These are phyloP conservation scores for Tokudaia muenninki DNA, from an alignment of 2,797 vertebrate species.

Conservation along the genomic window DNA sequence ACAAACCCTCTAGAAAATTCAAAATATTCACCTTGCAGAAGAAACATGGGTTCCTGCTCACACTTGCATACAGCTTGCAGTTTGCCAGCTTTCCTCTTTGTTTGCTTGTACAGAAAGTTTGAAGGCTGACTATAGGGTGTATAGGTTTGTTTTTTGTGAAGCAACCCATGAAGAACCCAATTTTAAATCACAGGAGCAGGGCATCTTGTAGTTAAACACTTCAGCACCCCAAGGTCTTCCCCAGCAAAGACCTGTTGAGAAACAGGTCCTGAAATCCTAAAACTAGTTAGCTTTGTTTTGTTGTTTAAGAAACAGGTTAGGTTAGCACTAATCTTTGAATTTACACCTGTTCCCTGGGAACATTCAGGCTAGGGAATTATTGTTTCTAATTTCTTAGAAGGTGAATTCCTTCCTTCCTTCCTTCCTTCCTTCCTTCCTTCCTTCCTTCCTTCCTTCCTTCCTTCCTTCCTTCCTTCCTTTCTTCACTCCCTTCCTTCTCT, in stretches of 20 bases:
- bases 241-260: constrained; percentile 47
- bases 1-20: background rate
- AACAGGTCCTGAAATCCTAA: constrained; percentile 23
- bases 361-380: constrained; percentile 25
- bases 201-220: constrained; percentile 26
- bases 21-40: constrained; percentile 24
- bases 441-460: no score
- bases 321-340: constrained; percentile 59
- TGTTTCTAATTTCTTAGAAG: constrained; percentile 15
- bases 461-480: accelerated
- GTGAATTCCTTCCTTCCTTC: background rate
- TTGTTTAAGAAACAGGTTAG: constrained; percentile 69
- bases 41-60: background rate
- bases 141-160: constrained; percentile 53
- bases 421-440: background rate
- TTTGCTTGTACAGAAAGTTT: background rate
- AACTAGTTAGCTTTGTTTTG: constrained; percentile 57
- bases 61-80: accelerated
- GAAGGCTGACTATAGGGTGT: background rate
- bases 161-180: constrained; percentile 17
- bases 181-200: constrained; percentile 21
- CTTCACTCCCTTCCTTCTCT: no score
- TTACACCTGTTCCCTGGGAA: constrained; percentile 25
- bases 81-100: background rate
- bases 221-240: constrained; percentile 48